Conservation (phyloP, 2,113 vertebrate genomes). For the Casuarius casuarius region DNA sequence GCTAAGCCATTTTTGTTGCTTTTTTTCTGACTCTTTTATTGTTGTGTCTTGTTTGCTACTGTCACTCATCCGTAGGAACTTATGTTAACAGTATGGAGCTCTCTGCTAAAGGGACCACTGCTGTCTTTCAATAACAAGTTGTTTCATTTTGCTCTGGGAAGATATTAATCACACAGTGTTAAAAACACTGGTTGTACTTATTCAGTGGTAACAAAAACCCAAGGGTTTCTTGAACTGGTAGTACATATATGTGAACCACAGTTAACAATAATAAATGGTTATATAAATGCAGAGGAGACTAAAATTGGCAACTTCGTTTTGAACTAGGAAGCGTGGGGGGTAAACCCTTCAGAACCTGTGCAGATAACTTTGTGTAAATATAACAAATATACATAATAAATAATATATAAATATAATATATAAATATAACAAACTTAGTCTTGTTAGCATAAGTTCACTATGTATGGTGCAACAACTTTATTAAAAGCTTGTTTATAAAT, state of each 20-base stretch:
- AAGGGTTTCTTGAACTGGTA: background rate
- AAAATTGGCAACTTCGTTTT: background rate
- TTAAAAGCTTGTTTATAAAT: background rate
- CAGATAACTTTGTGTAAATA: background rate
- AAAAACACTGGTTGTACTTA: background rate
- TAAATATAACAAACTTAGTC: background rate
- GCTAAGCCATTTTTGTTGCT: no score
- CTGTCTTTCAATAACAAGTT: background rate
- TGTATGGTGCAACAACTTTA: background rate
- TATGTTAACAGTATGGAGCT: background rate
- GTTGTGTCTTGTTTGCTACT: background rate
- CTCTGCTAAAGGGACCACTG: background rate
- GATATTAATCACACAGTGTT: background rate
- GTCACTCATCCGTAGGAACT: background rate
- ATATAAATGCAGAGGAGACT: background rate
- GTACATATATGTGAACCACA: fast-evolving
- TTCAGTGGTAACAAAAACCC: background rate
- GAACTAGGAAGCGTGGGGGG: background rate
- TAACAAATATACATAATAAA: background rate
- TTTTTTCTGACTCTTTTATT: background rate
- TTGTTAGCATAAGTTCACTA: background rate
- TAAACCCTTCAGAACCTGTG: background rate
- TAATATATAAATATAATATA: background rate
- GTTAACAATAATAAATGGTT: background rate
- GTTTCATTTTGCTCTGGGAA: background rate